Evolutionary conservation across 2,888 invertebrate genomes (phyloP).

Genomic region (Hoplodrina ambigua): DNA sequence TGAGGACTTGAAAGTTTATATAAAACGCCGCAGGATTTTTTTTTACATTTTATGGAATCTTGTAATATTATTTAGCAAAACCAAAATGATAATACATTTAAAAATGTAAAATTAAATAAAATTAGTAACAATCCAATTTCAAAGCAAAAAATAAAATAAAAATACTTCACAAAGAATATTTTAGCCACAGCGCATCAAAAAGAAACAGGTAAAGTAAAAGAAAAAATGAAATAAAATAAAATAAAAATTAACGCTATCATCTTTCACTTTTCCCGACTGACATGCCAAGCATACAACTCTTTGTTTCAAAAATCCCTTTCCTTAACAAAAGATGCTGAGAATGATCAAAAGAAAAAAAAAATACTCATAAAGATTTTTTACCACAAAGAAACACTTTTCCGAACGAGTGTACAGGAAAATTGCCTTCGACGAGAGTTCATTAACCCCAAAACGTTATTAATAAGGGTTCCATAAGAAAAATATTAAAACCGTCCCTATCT

Average conservation of each 20-base stretch:
- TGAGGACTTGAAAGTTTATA: no score
- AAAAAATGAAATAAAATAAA: slow-evolving; percentile 7
- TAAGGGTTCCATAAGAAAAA: slow-evolving; percentile 58
- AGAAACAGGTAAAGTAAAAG: slow-evolving; percentile 3
- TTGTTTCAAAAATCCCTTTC: slow-evolving; percentile 52
- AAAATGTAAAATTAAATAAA: no score
- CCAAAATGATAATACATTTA: no score
- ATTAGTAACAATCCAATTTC: no score
- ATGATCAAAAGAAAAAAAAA: slow-evolving; percentile 55
- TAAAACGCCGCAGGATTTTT: no score
- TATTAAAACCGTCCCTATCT: slow-evolving; percentile 52
- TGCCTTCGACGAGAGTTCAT: slow-evolving; percentile 68
- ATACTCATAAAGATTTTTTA: slow-evolving; percentile 62
- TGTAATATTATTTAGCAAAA: no score
- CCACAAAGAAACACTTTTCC: slow-evolving; percentile 71
- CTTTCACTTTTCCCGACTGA: slow-evolving; percentile 36
- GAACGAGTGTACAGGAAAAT: slow-evolving; percentile 70
- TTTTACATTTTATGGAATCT: no score
- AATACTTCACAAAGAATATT: slow-evolving; percentile 21
- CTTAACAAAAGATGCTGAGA: slow-evolving; percentile 36
- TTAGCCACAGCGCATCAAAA: slow-evolving; percentile 21
- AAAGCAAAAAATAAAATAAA: background rate
- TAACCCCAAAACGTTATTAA: slow-evolving; percentile 65
- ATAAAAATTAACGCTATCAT: slow-evolving; percentile 28
- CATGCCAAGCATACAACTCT: slow-evolving; percentile 37